Base-by-base conservation (phyloP, 1,140 invertebrate genomes). In the Adelges cooleyi region DNA sequence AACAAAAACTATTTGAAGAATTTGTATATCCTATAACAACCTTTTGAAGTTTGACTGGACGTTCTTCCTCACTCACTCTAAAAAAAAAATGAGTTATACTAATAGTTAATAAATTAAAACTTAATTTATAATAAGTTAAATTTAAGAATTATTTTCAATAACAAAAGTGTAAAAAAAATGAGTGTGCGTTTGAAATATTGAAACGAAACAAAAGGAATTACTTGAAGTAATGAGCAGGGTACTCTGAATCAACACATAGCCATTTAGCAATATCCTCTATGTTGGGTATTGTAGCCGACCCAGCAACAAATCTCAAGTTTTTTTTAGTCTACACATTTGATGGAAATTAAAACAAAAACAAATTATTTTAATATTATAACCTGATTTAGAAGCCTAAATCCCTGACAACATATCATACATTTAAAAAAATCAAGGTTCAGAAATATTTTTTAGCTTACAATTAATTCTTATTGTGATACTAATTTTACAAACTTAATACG, bases 261-360 rank as follows among this genome's bases (percentile, higher is more conserved):
- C 88, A 90, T 42, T 78, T 74, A 6, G 84, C 82, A 29, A 90
- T 78, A 75, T 92, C 89, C 69, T 84, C 79, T 44, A 84, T 81
- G 72, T 92, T 91, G 40, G 85, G 82, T 67, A 89, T 81, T 1
- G 87, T 90, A 4, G 88, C 88, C 18, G 88, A 90, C 1, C 86
- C 81, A 22, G 87, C 87, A 2, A 90, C 72, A 71, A 90, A 87
- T 70, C 87, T 73, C n/a, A 86, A 79, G 70, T 56, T 40, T n/a
- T 22, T 18, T 48, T 13, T 20, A 3, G 27, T 46, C n/a, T 65
- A 11, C 5, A 33, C 5, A 6, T 33, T 33, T 33, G 29, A 33
- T 33, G 5, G 11, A 33, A 33, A 33, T 33, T 33, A 33, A 33
- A 33, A 5, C 5, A 33, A 6, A 33, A 33, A 5, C 29, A 33